phyloP scores from a whole-genome alignment of 2,888 invertebrate species.

The Drosophila robusta region DNA sequence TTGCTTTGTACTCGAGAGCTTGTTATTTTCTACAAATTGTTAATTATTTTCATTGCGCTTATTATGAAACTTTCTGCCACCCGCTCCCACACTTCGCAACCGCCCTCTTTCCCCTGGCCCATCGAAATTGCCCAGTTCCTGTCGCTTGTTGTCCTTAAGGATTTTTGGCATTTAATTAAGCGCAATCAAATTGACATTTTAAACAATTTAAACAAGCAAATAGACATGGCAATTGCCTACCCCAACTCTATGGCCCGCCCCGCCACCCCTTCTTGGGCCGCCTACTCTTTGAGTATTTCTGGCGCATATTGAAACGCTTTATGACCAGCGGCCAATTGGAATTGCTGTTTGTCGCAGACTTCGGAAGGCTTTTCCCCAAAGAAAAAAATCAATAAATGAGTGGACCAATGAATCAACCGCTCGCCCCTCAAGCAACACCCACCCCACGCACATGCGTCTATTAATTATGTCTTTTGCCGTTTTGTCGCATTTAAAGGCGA shows the following conservation, averaged over 20 bases:
- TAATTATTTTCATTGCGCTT: slow-evolving; percentile 79
- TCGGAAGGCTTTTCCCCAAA: slow-evolving; percentile 26
- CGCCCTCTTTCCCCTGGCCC: background rate
- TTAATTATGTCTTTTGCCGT: slow-evolving; percentile 80
- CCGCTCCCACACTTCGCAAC: background rate
- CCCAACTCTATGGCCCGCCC: slow-evolving; percentile 7
- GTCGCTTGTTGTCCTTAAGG: slow-evolving; percentile 68
- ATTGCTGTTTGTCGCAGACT: slow-evolving; percentile 20
- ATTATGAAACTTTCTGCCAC: slow-evolving; percentile 66
- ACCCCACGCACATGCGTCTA: slow-evolving; percentile 44
- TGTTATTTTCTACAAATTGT: slow-evolving; percentile 76
- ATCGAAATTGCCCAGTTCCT: background rate
- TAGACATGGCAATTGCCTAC: slow-evolving; percentile 50
- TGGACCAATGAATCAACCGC: slow-evolving; percentile 2
- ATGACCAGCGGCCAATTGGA: slow-evolving; percentile 74
- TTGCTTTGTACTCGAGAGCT: slow-evolving; percentile 59
- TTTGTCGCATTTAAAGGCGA: slow-evolving; percentile 76
- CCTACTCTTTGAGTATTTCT: slow-evolving; percentile 43
- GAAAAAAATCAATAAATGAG: slow-evolving; percentile 67
- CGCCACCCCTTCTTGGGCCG: slow-evolving; percentile 9
- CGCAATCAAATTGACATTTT: slow-evolving; percentile 82
- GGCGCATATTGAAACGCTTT: slow-evolving; percentile 75
- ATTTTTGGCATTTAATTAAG: slow-evolving; percentile 81
- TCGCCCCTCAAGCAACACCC: background rate
- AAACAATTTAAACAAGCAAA: slow-evolving; percentile 80